Conservation (phyloP, 2,797 vertebrate genomes). For the Astyanax mexicanus region DNA sequence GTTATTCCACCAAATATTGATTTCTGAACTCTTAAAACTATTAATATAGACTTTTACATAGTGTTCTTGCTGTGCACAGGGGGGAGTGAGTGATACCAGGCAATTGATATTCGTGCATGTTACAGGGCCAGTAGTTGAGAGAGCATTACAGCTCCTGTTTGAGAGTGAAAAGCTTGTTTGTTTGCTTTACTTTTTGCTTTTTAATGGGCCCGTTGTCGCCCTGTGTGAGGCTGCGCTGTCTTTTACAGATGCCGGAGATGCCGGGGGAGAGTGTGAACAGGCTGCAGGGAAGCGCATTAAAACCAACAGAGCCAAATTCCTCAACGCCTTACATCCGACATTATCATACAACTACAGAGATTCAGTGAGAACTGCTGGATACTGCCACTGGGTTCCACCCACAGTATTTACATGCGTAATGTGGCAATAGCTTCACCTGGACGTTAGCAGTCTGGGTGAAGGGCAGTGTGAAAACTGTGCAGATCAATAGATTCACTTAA, state of each 20-base stretch:
- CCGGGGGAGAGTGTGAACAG: constrained; percentile 39
- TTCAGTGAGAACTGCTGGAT: constrained; percentile 30
- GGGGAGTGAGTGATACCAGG: constrained; percentile 15
- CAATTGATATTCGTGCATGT: constrained; percentile 33
- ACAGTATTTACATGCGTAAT: constrained; percentile 44
- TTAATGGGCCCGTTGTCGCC: constrained; percentile 51
- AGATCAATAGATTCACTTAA: background rate
- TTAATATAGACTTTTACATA: too few species aligned
- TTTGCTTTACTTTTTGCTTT: constrained; percentile 49
- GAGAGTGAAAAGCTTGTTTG: constrained; percentile 48
- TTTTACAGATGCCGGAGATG: constrained; percentile 29
- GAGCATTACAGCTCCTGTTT: constrained; percentile 32
- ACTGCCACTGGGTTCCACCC: constrained; percentile 13
- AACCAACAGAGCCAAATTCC: constrained; percentile 44
- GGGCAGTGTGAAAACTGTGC: background rate
- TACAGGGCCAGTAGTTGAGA: constrained; percentile 21
- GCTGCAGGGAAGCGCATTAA: constrained; percentile 37
- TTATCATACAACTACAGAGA: constrained; percentile 45
- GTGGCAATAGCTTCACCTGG: constrained; percentile 9
- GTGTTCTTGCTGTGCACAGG: background rate
- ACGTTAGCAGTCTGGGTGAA: background rate
- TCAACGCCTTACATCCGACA: constrained; percentile 41
- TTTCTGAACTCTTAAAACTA: too few species aligned
- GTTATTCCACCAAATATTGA: too few species aligned
- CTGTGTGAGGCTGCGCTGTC: constrained; percentile 29